Base-by-base conservation (phyloP, 1,140 invertebrate species). In the Calephelis nemesis region DNA sequence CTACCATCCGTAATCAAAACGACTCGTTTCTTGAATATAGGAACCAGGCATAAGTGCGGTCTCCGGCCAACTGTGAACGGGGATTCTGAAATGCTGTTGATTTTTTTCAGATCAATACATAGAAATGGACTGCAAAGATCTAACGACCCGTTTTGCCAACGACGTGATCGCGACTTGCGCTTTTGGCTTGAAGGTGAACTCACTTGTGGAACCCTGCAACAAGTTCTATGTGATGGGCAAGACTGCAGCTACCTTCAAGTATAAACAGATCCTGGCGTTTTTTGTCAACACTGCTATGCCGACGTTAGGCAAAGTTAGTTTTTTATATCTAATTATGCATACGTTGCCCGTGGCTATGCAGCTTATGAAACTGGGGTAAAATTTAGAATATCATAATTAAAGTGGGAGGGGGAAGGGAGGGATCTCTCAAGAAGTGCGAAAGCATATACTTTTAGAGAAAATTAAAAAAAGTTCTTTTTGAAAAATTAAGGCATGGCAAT, bases 141-240 rank as follows among this genome's bases (percentile, higher is more conserved):
- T 93, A 13, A 89, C 87, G 9, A 90, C 92, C 0, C 86, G 92
- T 5, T 94, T 92, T 63, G 92, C 94, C 0, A 94, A 92, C 58
- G 94, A 95, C 72, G 93, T 95, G 4, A 84, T 87, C 4, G 82
- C 83, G 2, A 75, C 82, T 3, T 82, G 79, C 19, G 84, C 79
- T 6, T 95, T 94, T 74, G 94, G 94, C 0, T 79, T 94, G 7
- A 88, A 93, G 74, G 90, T 94, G 4, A 90, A 95, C 70, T 93
- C 94, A 0, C 88, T 93, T 10, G 85, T 85, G 8, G 85, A 95
- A 1, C 81, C 78, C 0, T 73, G 93, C 3, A 93, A 94, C 74
- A 78, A 90, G 49, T 93, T 93, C 75, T 94, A 93, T 66, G 50
- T 74, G 69, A 90, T 92, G 76, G 94, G 93, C n/a, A 92, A 90